These are phyloP conservation scores for Diadema setosum DNA, from an alignment of 35 echinoderm and acorn worm species.

Conservation along the genomic window DNA sequence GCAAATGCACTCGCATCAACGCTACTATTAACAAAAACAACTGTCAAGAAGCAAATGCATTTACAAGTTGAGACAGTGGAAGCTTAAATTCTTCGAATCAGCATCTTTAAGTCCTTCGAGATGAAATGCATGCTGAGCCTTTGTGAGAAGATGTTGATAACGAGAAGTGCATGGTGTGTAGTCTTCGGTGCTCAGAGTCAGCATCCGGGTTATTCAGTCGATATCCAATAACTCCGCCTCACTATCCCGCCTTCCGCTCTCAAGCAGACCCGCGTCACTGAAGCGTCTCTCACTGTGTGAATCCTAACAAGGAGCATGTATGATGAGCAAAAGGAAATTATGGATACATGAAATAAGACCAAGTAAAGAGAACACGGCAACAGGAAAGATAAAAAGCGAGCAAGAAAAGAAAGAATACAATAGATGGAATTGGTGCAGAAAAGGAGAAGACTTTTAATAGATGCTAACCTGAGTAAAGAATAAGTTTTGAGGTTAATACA, in stretches of 20 bases:
- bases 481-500: too few relatives aligned
- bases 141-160: not conserved
- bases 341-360: not conserved
- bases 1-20: too few relatives aligned
- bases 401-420: too few relatives aligned
- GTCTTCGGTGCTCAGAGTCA: too few relatives aligned
- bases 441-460: too few relatives aligned
- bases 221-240: conserved; percentile 8
- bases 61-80: not conserved
- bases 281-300: not conserved
- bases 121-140: not conserved
- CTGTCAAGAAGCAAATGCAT: not conserved
- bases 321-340: not conserved
- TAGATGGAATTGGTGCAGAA: too few relatives aligned
- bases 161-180: not conserved
- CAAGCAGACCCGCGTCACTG: not conserved
- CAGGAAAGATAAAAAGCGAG: too few relatives aligned
- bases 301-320: not conserved
- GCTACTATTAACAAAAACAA: not conserved
- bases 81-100: not conserved
- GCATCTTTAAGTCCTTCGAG: not conserved
- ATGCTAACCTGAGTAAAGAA: too few relatives aligned
- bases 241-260: not conserved
- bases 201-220: too few relatives aligned
- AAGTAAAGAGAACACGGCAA: too few relatives aligned